Conservation (phyloP, 2,888 invertebrate genomes). For the Nymphalis c-album region DNA sequence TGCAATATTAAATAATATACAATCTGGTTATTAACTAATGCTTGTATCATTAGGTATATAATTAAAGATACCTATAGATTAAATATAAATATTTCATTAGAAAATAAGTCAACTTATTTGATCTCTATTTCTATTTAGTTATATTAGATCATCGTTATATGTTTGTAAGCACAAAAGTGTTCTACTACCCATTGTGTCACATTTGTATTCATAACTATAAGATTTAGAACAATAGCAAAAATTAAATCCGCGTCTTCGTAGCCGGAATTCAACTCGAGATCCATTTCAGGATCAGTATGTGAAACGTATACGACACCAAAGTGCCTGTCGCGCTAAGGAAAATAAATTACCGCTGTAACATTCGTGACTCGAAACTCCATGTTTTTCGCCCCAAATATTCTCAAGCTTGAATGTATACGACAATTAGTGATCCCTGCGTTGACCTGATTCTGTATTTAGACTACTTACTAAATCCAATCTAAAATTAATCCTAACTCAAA, state of each 20-base stretch:
- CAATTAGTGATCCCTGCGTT: conserved; percentile 26
- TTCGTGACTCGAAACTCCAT: conserved; percentile 6
- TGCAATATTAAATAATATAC: no score
- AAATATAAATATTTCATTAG: no score
- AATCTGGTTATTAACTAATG: no score
- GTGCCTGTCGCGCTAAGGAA: conserved; percentile 6
- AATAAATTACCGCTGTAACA: neutral
- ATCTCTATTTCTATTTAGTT: no score
- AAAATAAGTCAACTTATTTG: no score
- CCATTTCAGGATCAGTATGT: conserved; percentile 1
- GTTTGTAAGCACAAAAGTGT: no score
- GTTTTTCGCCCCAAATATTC: conserved; percentile 17
- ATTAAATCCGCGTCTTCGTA: neutral
- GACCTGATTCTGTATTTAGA: conserved; percentile 21
- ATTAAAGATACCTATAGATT: no score
- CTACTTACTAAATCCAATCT: conserved; percentile 11
- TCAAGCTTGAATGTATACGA: conserved; percentile 21
- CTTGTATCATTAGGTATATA: no score
- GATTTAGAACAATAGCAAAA: no score
- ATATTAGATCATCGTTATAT: no score
- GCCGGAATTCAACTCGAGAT: neutral
- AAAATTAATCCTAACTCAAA: conserved; percentile 18
- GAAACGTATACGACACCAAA: neutral
- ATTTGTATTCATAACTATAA: no score
- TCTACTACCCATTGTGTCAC: no score